phyloP scores from a whole-genome alignment of 2,888 invertebrate genomes.

The Mythimna ferrago region DNA sequence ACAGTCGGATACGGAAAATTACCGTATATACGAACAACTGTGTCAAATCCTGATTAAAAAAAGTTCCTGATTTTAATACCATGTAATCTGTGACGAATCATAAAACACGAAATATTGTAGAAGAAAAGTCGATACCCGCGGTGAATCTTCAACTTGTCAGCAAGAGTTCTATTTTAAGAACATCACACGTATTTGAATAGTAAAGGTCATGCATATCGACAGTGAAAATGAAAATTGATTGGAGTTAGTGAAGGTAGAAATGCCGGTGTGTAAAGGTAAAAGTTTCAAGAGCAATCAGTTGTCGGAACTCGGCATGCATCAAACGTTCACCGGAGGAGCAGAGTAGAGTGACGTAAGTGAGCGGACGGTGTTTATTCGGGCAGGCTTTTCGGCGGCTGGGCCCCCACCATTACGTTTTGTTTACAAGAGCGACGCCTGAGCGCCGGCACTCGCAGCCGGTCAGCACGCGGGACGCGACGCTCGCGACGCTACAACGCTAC shows the following conservation, averaged over 20 bases:
- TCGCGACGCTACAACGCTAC: slow-evolving; percentile 68
- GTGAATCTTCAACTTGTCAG: slow-evolving; percentile 14
- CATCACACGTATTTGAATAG: slow-evolving; percentile 18
- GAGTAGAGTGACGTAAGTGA: slow-evolving; percentile 87
- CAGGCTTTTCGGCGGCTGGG: slow-evolving; percentile 87
- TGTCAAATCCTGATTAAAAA: slow-evolving; percentile 25
- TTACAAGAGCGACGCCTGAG: slow-evolving; percentile 85
- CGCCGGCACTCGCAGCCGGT: slow-evolving; percentile 87
- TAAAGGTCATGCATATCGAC: slow-evolving; percentile 14
- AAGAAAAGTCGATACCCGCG: slow-evolving; percentile 8
- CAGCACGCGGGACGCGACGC: slow-evolving; percentile 84
- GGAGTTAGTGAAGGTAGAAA: slow-evolving; percentile 44
- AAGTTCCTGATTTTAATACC: slow-evolving; percentile 14
- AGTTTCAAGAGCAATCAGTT: slow-evolving; percentile 57
- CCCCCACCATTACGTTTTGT: slow-evolving; percentile 89
- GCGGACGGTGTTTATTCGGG: slow-evolving; percentile 77
- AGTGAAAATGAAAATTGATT: slow-evolving; percentile 24
- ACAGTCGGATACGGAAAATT: slow-evolving; percentile 26
- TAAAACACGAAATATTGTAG: slow-evolving; percentile 19
- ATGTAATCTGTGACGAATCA: slow-evolving; percentile 34
- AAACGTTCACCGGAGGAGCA: slow-evolving; percentile 69
- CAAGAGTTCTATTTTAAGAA: slow-evolving; percentile 33
- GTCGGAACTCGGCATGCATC: slow-evolving; percentile 65
- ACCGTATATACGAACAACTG: slow-evolving; percentile 18
- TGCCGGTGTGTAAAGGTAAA: slow-evolving; percentile 50